phyloP scores from a whole-genome alignment of 2,113 vertebrate genomes.

The Daboia siamensis region DNA sequence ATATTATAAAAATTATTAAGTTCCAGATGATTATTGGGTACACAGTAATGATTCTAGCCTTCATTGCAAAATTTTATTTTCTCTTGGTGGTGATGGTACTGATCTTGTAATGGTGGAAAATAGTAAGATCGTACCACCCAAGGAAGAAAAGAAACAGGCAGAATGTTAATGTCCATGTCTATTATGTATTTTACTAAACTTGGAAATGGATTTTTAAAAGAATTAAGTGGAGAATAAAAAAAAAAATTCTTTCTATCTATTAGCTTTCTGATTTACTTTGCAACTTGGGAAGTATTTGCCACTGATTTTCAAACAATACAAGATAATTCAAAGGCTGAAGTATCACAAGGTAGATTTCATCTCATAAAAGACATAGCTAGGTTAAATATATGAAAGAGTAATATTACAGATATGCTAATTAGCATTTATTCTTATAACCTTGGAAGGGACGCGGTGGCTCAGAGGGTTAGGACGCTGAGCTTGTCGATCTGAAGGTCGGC shows the following conservation, averaged over 20 bases:
- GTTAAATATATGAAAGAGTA: background rate
- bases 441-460: too few species aligned
- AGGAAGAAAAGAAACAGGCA: background rate
- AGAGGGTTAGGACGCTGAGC: too few species aligned
- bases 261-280: conserved; percentile 19
- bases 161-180: background rate
- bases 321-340: conserved; percentile 11
- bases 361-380: background rate
- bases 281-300: background rate
- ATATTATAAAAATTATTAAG: background rate
- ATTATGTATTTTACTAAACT: too few species aligned
- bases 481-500: too few species aligned
- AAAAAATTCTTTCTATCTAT: background rate
- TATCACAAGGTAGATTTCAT: background rate
- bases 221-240: background rate
- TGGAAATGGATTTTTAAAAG: background rate
- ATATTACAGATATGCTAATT: background rate
- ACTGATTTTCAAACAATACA: background rate
- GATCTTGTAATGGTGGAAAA: background rate
- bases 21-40: background rate
- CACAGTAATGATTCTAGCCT: background rate
- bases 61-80: background rate
- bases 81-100: background rate
- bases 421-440: background rate
- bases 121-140: background rate